Percentiles rank a stretch among this genome's conserved stretches.
Conservation (phyloP, 2,113 vertebrate species). For the Typhlomys cinereus region DNA sequence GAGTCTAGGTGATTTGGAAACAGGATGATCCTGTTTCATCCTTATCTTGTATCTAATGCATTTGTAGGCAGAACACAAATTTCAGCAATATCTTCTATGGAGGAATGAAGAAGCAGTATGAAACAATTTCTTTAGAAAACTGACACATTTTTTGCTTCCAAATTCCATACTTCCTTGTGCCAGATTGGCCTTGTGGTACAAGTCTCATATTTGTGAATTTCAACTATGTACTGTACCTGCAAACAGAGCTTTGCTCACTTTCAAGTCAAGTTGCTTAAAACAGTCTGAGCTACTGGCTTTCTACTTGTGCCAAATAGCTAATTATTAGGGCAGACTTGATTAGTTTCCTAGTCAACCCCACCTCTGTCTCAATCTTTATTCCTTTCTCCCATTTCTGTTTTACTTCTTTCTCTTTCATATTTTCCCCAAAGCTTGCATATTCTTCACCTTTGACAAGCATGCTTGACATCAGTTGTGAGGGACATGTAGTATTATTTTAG, state of each 20-base stretch:
- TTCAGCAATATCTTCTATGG: background rate
- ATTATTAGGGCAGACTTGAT: background rate
- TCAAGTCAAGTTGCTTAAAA: conserved; percentile 21
- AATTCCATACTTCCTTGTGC: background rate
- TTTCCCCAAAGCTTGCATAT: background rate
- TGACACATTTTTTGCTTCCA: background rate
- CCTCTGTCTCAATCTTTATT: background rate
- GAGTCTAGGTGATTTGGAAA: conserved; percentile 6
- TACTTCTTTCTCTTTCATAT: background rate
- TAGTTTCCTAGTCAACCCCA: conserved; percentile 3
- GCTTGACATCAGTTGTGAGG: background rate
- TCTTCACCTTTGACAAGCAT: background rate
- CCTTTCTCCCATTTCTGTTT: background rate
- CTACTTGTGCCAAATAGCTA: background rate
- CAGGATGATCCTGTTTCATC: background rate
- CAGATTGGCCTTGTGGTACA: background rate
- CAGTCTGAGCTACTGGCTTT: background rate
- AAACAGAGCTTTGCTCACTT: conserved; percentile 5
- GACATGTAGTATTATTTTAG: background rate
- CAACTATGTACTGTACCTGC: background rate
- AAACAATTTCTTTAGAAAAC: conserved; percentile 3
- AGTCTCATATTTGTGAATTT: background rate
- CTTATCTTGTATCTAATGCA: background rate
- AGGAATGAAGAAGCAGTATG: background rate
- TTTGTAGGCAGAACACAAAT: background rate